These are phyloP conservation scores for Tupiocoris notatus DNA, from an alignment of 2,888 invertebrate genomes.

Conservation along the genomic window DNA sequence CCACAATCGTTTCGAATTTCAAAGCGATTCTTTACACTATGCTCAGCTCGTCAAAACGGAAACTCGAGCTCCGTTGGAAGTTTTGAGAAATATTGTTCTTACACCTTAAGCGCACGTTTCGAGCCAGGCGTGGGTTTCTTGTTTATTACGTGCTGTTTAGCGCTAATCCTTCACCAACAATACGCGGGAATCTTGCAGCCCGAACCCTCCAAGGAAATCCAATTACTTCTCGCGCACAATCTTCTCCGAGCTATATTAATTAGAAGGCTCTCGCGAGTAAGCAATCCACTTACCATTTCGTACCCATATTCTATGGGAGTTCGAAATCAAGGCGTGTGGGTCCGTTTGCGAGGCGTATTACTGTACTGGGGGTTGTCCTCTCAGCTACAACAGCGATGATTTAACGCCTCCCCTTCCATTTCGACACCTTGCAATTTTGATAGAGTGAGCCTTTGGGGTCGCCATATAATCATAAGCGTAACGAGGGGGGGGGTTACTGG, in stretches of 20 bases:
- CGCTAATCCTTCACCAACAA: constrained; percentile 20
- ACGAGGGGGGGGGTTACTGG: too few species aligned
- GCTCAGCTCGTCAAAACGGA: too few species aligned
- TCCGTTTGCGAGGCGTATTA: neutral
- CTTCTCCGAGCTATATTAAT: constrained; percentile 12
- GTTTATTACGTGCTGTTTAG: constrained; percentile 12
- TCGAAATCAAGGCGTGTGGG: neutral
- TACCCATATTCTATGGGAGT: neutral
- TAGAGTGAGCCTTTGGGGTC: neutral
- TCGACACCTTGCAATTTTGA: neutral
- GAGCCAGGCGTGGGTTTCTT: neutral
- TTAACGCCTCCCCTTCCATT: neutral
- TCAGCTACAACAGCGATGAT: neutral
- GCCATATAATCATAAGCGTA: too few species aligned
- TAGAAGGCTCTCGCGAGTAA: neutral
- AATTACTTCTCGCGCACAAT: constrained; percentile 18
- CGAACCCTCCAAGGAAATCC: constrained; percentile 1
- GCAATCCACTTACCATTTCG: neutral
- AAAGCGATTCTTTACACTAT: too few species aligned
- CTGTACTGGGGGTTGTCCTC: neutral
- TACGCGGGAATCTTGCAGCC: neutral
- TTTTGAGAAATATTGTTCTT: neutral
- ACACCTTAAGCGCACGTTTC: neutral
- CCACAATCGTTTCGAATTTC: too few species aligned
- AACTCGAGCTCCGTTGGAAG: too few species aligned